Conservation (phyloP, 1,140 invertebrate genomes). For the Hylyphantes graminicola region DNA sequence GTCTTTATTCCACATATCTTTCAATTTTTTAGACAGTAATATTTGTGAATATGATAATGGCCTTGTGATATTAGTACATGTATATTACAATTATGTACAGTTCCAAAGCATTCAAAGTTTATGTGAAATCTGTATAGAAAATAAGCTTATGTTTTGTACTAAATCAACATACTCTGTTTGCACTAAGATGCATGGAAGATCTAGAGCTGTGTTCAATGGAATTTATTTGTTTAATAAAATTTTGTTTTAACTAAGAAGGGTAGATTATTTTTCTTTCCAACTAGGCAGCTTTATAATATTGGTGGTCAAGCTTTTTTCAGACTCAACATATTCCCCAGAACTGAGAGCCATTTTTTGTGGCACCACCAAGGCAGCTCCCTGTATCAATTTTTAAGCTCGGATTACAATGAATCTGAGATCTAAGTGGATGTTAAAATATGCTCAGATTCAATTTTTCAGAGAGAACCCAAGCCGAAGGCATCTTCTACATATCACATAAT, state of each 20-base stretch:
- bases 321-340: too few relatives aligned
- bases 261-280: too few relatives aligned
- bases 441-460: too few relatives aligned
- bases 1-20: slow-evolving; percentile 52
- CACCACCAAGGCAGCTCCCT: too few relatives aligned
- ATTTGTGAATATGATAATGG: slow-evolving; percentile 24
- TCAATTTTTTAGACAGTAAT: slow-evolving; percentile 39
- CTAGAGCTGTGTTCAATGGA: slow-evolving; percentile 32
- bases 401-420: too few relatives aligned
- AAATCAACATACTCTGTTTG: slow-evolving; percentile 35
- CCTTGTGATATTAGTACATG: slow-evolving; percentile 52
- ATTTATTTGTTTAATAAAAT: slow-evolving; percentile 47
- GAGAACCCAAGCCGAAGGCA: too few relatives aligned
- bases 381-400: too few relatives aligned
- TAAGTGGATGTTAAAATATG: too few relatives aligned
- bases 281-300: too few relatives aligned
- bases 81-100: slow-evolving; percentile 40
- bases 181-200: slow-evolving; percentile 26
- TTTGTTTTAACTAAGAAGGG: slow-evolving; percentile 18
- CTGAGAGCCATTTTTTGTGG: too few relatives aligned
- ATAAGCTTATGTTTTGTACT: slow-evolving; percentile 57
- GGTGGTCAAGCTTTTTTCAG: too few relatives aligned
- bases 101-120: slow-evolving; percentile 48
- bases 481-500: too few relatives aligned
- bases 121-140: slow-evolving; percentile 37